phyloP scores from a whole-genome alignment of 2,888 invertebrate genomes.

The Dolomedes plantarius region DNA sequence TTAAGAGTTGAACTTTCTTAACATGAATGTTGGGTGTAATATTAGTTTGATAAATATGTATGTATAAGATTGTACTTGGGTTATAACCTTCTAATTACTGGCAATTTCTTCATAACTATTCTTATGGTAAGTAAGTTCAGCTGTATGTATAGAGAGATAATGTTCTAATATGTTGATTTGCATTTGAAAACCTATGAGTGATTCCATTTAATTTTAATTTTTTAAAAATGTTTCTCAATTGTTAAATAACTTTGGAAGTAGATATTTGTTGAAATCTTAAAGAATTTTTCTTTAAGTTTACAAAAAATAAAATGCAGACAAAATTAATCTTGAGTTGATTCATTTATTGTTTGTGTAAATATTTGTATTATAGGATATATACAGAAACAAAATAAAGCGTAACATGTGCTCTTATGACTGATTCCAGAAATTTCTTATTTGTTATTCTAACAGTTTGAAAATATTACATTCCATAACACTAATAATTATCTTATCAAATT shows the following conservation, averaged over 20 bases:
- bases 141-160: background rate
- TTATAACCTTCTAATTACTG: too few species aligned
- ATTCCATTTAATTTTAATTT: background rate
- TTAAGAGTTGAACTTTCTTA: too few species aligned
- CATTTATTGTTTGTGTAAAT: background rate
- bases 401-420: too few species aligned
- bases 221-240: background rate
- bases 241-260: background rate
- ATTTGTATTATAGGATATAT: too few species aligned
- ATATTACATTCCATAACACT: too few species aligned
- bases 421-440: too few species aligned
- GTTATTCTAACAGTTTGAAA: too few species aligned
- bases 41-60: background rate
- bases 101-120: too few species aligned
- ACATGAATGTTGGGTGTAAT: background rate
- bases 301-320: slow-evolving; percentile 5
- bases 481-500: too few species aligned
- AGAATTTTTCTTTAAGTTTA: background rate
- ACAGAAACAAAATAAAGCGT: too few species aligned
- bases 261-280: background rate
- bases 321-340: background rate
- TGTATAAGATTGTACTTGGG: too few species aligned
- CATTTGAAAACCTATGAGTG: background rate
- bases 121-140: background rate
- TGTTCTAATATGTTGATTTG: background rate